Base-by-base conservation (phyloP, 2,888 invertebrate species). In the Myopa testacea region DNA sequence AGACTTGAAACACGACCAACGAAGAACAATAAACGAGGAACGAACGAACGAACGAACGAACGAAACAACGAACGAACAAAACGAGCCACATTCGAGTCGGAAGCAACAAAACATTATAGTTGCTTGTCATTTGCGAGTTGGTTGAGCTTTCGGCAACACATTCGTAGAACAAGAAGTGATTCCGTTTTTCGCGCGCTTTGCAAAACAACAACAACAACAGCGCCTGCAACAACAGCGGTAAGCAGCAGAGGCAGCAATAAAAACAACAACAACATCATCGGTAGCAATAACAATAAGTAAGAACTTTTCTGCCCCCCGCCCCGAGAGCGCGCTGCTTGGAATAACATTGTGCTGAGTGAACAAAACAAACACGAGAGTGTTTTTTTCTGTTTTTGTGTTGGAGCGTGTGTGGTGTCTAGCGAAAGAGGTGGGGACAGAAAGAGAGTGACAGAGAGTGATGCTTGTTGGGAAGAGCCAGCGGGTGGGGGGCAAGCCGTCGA, bases 81-180 rank as follows among this genome's bases (percentile, higher is more conserved):
- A 58, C 74, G 74, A 75, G 71, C 19, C 34, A 62, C 74, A 58
- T 55, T 52, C 75, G 60, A 68, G 75, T 69, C 62, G 70, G 75
- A 78, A 74, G 75, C 79, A 80, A 79, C 78, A 80, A 62, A 80
- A 67, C 75, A 78, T 77, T 81, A 78, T 79, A 83, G 83, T 82
- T 84, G 83, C 83, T 85, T 85, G 85, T 85, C 83, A 84, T 83
- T 83, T 84, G 81, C 83, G 82, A 82, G 83, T 82, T 84, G 80
- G 81, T 75, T 82, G 81, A 81, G 82, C 81, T 83, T 81, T 82
- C 78, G 80, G 77, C 80, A 81, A 79, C 82, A 81, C 81, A 80
- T 79, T 3, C 50, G 45, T 45, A 70, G 50, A 45, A 69, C 14
- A 14, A 69, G 19, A 71, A 37, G 65, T 65, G 58, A 65, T 76